Conservation (phyloP, 2,888 invertebrate genomes). For the Acrobasis suavella region DNA sequence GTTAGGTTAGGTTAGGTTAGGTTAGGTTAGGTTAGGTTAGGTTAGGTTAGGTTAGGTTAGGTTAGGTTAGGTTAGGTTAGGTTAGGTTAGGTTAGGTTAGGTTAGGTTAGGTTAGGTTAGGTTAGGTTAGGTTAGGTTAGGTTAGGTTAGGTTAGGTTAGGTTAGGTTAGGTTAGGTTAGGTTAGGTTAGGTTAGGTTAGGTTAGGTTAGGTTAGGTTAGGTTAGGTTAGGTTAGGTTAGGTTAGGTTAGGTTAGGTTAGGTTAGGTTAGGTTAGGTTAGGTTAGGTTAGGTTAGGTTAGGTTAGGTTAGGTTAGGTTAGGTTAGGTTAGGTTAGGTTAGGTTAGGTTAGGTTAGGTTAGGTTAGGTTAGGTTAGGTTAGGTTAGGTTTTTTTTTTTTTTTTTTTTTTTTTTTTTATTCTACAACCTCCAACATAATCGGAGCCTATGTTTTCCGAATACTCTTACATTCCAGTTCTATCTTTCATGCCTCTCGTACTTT, state of each 20-base stretch:
- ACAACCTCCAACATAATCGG: too few relatives aligned
- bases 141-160: slow-evolving; percentile 31
- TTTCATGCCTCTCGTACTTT: too few relatives aligned
- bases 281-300: slow-evolving; percentile 32
- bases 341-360: slow-evolving; percentile 28
- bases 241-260: slow-evolving; percentile 35
- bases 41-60: slow-evolving; percentile 29
- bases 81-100: slow-evolving; percentile 29
- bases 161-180: slow-evolving; percentile 30
- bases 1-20: slow-evolving; percentile 28
- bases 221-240: slow-evolving; percentile 33
- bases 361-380: slow-evolving; percentile 28
- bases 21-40: slow-evolving; percentile 29
- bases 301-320: slow-evolving; percentile 33
- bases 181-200: slow-evolving; percentile 30
- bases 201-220: slow-evolving; percentile 28
- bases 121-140: slow-evolving; percentile 32
- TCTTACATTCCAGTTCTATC: too few relatives aligned
- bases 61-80: slow-evolving; percentile 29
- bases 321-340: slow-evolving; percentile 31
- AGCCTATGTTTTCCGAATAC: too few relatives aligned
- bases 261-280: slow-evolving; percentile 32
- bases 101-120: slow-evolving; percentile 34
- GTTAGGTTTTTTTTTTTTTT: too few relatives aligned
- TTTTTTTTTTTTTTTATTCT: too few relatives aligned